Evolutionary conservation across 2,797 vertebrate species (phyloP).

Genomic region (Danionella dracula): DNA sequence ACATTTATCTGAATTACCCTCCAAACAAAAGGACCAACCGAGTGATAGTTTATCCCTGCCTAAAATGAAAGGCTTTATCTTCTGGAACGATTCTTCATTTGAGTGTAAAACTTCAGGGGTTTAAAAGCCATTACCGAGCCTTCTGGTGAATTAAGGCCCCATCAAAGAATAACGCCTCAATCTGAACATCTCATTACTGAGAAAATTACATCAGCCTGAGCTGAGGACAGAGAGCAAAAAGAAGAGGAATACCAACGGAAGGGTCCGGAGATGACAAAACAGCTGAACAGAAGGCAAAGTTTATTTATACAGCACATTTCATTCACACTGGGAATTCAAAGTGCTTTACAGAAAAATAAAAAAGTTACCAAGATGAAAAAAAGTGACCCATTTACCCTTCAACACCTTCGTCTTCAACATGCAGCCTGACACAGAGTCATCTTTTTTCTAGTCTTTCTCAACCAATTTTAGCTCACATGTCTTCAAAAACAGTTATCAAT

Average conservation of each 20-base stretch:
- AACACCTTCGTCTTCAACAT: too few relatives aligned
- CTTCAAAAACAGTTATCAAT: too few relatives aligned
- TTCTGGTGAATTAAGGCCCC: slow-evolving; percentile 35
- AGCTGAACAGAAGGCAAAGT: neutral
- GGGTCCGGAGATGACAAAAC: neutral
- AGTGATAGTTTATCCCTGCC: slow-evolving; percentile 22
- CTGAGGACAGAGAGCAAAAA: slow-evolving; percentile 7
- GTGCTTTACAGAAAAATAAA: too few relatives aligned
- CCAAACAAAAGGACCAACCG: slow-evolving; percentile 15
- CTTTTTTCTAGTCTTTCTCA: too few relatives aligned
- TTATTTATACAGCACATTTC: too few relatives aligned
- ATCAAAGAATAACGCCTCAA: slow-evolving; percentile 39
- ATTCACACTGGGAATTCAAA: too few relatives aligned
- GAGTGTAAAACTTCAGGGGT: slow-evolving; percentile 32
- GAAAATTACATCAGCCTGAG: slow-evolving; percentile 35
- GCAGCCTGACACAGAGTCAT: too few relatives aligned
- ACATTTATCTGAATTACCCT: slow-evolving; percentile 13
- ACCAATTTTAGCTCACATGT: too few relatives aligned
- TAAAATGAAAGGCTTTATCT: slow-evolving; percentile 30
- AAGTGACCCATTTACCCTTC: too few relatives aligned
- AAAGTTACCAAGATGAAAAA: too few relatives aligned
- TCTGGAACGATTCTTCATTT: slow-evolving; percentile 26
- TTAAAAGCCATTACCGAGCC: slow-evolving; percentile 40
- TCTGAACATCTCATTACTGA: slow-evolving; percentile 40
- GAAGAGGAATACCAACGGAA: neutral